Evolutionary conservation across 2,113 vertebrate genomes (phyloP).

Genomic region (Mastomys natalensis): DNA sequence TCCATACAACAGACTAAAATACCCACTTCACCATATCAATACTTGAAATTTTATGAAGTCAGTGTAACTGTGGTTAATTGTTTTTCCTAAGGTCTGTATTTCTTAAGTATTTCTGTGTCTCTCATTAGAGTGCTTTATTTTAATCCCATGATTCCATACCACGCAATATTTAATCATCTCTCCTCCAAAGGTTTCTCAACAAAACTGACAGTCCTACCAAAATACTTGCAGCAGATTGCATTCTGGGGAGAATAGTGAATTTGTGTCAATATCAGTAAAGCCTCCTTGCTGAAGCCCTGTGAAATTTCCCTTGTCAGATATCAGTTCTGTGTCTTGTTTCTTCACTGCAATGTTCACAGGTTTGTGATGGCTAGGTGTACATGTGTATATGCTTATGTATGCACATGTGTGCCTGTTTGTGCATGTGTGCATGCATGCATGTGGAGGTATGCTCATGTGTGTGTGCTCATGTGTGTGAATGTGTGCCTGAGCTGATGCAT

Average conservation of each 20-base stretch:
- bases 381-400: not conserved
- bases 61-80: not conserved
- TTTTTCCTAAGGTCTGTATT: constrained; percentile 45
- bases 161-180: not conserved
- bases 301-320: not conserved
- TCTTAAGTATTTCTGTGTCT: not conserved
- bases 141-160: not conserved
- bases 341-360: constrained; percentile 19
- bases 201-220: not conserved
- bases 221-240: not conserved
- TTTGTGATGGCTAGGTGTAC: constrained; percentile 31
- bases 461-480: no score
- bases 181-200: not conserved
- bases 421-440: not conserved
- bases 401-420: not conserved
- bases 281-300: not conserved
- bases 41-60: constrained; percentile 23
- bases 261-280: not conserved
- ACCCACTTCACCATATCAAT: constrained; percentile 26
- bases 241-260: not conserved
- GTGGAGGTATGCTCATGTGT: no score
- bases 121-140: constrained; percentile 7
- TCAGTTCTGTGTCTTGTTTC: not conserved
- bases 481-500: no score
- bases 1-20: not conserved